These are phyloP conservation scores for Rallus limicola DNA, from an alignment of 2,113 vertebrate genomes.

Conservation along the genomic window DNA sequence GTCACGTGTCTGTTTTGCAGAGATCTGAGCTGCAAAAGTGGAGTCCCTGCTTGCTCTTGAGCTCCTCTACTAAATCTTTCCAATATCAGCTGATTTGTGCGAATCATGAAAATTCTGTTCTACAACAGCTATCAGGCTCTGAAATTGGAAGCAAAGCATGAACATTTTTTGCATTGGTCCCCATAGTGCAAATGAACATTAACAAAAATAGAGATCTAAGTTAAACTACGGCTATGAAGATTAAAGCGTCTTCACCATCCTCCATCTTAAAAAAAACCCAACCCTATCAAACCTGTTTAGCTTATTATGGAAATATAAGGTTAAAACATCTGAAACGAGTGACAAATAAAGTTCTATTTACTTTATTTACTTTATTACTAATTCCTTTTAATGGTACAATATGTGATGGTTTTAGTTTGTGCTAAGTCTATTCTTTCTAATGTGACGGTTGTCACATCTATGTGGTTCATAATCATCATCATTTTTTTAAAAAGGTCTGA, in stretches of 20 bases:
- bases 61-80: background rate
- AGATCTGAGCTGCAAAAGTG: background rate
- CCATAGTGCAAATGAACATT: background rate
- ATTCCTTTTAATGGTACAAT: background rate
- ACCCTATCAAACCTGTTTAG: background rate
- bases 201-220: background rate
- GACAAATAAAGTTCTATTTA: background rate
- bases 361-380: too few species aligned
- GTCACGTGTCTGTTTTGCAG: background rate
- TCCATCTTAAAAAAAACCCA: background rate
- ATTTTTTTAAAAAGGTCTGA: background rate
- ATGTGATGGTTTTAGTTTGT: background rate
- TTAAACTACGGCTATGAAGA: background rate
- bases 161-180: background rate
- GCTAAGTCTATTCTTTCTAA: background rate
- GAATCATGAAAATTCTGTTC: background rate
- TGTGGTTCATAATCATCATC: background rate
- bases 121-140: background rate
- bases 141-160: background rate
- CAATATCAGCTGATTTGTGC: background rate
- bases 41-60: background rate
- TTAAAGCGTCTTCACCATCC: background rate
- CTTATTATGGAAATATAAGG: background rate
- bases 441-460: background rate
- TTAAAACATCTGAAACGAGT: background rate